A percentile compares a stretch with the other conserved stretches of the same genome.
These are phyloP conservation scores for Heteromurus nitidus DNA, from an alignment of 2,888 invertebrate genomes.

Conservation along the genomic window DNA sequence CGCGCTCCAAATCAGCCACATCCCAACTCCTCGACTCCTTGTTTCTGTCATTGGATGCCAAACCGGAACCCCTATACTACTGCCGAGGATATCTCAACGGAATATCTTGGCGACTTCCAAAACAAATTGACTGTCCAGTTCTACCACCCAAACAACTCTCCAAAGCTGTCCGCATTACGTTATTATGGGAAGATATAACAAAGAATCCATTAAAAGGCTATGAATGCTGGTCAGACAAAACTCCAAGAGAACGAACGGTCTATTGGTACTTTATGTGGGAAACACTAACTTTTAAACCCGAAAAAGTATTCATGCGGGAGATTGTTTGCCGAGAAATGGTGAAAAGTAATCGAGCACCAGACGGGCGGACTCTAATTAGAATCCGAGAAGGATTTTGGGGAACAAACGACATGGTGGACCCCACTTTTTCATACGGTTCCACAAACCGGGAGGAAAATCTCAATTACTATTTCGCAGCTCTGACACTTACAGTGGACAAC, in stretches of 20 bases:
- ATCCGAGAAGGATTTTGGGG: slow-evolving; percentile 13
- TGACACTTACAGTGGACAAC: neutral
- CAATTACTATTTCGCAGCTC: slow-evolving; percentile 7
- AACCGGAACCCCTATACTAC: neutral
- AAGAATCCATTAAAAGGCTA: neutral
- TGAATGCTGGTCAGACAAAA: slow-evolving; percentile 10
- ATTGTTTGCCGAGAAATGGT: slow-evolving; percentile 7
- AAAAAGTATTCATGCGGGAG: neutral
- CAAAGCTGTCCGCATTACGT: neutral
- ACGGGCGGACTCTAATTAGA: neutral
- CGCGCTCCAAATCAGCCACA: neutral
- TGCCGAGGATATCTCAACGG: neutral
- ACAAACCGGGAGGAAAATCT: neutral
- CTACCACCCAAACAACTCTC: neutral
- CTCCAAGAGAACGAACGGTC: neutral
- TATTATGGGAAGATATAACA: neutral
- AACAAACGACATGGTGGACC: neutral
- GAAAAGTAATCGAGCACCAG: neutral
- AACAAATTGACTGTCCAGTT: neutral
- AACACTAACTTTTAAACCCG: neutral
- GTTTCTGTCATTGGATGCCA: neutral
- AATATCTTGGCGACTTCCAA: neutral
- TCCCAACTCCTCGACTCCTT: neutral
- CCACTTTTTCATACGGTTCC: neutral
- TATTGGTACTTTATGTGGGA: neutral